Base-by-base conservation (phyloP, 2,888 invertebrate genomes). In the Rhynchonema sp. region DNA sequence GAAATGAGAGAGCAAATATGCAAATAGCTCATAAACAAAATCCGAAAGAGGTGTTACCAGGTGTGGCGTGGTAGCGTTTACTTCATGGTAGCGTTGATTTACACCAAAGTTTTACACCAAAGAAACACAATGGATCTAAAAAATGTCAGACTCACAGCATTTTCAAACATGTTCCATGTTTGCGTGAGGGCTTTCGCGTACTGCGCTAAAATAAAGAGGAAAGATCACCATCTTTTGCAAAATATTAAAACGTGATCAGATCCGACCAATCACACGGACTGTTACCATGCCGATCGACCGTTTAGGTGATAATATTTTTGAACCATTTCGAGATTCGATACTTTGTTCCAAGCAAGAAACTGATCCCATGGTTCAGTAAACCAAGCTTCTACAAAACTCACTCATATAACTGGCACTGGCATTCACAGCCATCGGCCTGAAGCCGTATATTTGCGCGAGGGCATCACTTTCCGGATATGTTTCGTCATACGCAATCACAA, bases 401-500 rank as follows among this genome's bases (percentile, higher is more conserved):
- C 71, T 70, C 63, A 64, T 65, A 65, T 75, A 75, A 30, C 65
- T 65, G 13, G 68, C 66, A 61, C 72, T 72, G 28, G 72, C 68
- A 46, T 68, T 63, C 29, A 76, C 62, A 55, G 71, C 69, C 2
- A 66, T 62, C 56, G 72, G 69, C 55, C 70, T 69, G 63, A 74
- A 72, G 46, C 71, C 71, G 69, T 75, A 77, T 49, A 77, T 63
- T 3, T 67, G 65, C 2, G 75, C 74, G 46, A 77, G 66, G 27
- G 73, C 72, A 2, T 67, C 71, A 60, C 71, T 68, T 62, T 76
- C 76, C 26, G 69, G 65, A 63, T 74, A 73, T 63, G 75, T 74
- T 60, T 75, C 65, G 58, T 66, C 64, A 57, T 64, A 64, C 2
- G 65, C 64, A 63, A 78, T 77, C 52, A 74, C 64, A 27, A 79